phyloP scores from a whole-genome alignment of 2,888 invertebrate species.

The Pseudeuparius sepicola region DNA sequence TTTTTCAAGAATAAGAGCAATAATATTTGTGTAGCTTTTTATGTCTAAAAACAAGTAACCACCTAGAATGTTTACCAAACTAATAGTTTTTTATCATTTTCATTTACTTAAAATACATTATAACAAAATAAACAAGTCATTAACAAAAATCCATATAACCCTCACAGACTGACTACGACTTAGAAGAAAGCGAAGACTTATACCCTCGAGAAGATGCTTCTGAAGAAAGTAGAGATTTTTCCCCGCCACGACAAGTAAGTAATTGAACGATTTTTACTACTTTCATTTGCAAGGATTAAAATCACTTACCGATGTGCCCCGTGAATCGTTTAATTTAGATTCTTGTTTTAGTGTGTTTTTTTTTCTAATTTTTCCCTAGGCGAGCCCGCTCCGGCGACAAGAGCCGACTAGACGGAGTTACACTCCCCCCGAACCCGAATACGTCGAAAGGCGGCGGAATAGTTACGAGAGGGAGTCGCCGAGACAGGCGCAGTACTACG shows the following conservation, averaged over 20 bases:
- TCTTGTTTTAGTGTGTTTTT: constrained; percentile 9
- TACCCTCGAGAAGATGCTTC: constrained; percentile 33
- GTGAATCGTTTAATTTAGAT: no score
- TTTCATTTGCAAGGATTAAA: constrained; percentile 1
- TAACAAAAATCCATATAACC: no score
- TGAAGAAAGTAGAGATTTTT: constrained; percentile 33
- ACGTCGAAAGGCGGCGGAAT: constrained; percentile 30
- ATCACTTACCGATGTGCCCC: no score
- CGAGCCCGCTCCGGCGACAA: constrained; percentile 33
- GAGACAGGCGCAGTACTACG: constrained; percentile 34
- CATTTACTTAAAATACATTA: no score
- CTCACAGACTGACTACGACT: constrained; percentile 35
- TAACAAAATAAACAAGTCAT: no score
- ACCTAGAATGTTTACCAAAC: no score
- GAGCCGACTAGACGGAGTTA: constrained; percentile 28
- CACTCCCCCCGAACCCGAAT: constrained; percentile 33
- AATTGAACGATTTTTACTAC: background rate
- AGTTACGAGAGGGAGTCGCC: constrained; percentile 37
- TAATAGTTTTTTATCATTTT: no score
- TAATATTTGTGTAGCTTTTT: no score
- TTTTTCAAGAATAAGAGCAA: no score
- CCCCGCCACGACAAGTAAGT: constrained; percentile 35
- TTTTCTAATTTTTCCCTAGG: constrained; percentile 23
- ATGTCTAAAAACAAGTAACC: no score
- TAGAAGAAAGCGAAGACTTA: constrained; percentile 35